These are phyloP conservation scores for Tribolium castaneum DNA, from an alignment of 1,140 invertebrate species.

Conservation along the genomic window DNA sequence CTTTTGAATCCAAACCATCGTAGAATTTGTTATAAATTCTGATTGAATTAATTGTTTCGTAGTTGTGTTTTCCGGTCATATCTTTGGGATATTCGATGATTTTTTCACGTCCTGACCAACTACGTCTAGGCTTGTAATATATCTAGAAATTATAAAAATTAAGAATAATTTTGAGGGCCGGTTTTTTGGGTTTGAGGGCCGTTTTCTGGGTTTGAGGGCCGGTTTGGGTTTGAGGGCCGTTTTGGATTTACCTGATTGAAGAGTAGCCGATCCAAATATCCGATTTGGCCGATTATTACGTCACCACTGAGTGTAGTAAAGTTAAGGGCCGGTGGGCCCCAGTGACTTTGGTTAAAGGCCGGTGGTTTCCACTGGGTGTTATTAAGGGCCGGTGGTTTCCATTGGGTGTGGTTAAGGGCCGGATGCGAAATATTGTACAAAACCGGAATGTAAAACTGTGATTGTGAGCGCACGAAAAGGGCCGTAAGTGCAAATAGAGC, in stretches of 20 bases:
- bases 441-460: no score
- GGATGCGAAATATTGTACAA: no score
- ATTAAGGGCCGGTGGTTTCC: background rate
- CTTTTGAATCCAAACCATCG: conserved; percentile 49
- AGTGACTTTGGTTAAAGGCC: background rate
- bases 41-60: conserved; percentile 53
- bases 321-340: background rate
- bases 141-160: background rate
- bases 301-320: background rate
- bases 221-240: no score
- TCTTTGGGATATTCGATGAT: conserved; percentile 54
- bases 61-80: conserved; percentile 43
- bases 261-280: conserved; percentile 5
- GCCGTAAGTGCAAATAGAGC: background rate
- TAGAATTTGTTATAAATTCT: conserved; percentile 53
- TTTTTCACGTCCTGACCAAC: conserved; percentile 50
- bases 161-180: no score
- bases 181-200: no score
- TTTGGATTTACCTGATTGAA: conserved; percentile 1
- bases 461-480: background rate
- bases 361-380: background rate
- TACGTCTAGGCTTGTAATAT: conserved; percentile 48
- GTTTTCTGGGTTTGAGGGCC: no score
- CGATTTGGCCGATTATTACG: conserved; percentile 9
- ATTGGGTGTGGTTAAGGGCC: background rate